Evolutionary conservation across 2,888 invertebrate species (phyloP).

Genomic region (Patella caerulea): DNA sequence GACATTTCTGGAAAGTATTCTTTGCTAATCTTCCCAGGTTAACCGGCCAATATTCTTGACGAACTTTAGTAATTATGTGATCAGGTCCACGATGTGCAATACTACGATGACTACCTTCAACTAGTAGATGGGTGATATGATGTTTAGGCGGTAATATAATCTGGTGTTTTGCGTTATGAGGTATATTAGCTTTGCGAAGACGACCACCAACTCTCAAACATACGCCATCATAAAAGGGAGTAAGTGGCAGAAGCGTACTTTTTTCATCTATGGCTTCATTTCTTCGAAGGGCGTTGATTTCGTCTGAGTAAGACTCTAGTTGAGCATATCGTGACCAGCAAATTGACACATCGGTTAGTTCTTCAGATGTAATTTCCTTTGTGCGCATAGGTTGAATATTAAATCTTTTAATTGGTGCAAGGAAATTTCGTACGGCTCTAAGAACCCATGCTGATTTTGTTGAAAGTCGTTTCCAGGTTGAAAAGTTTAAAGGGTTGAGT

Average conservation of each 20-base stretch:
- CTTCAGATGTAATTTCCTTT: no score
- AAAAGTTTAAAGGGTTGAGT: constrained; percentile 1
- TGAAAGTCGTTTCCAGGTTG: background rate
- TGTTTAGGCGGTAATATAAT: constrained; percentile 34
- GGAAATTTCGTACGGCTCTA: constrained; percentile 11
- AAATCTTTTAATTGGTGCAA: background rate
- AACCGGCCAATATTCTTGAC: constrained; percentile 14
- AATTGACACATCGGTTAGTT: no score
- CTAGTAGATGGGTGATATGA: constrained; percentile 4
- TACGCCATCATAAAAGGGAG: constrained; percentile 18
- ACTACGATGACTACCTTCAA: constrained; percentile 3
- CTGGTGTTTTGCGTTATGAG: constrained; percentile 32
- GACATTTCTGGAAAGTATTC: background rate
- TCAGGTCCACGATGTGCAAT: constrained; percentile 13
- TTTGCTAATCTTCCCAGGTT: background rate
- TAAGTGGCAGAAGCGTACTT: no score
- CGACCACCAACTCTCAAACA: constrained; percentile 36
- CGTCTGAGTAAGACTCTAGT: no score
- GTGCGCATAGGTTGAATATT: background rate
- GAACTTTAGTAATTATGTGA: constrained; percentile 14
- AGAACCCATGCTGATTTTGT: background rate
- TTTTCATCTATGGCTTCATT: no score
- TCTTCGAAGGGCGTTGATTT: no score
- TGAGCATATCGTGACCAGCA: no score
- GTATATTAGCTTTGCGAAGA: constrained; percentile 26